A percentile compares a stretch with the other conserved stretches of the same genome.
These are phyloP conservation scores for Sus scrofa DNA, from an alignment of 2,113 vertebrate genomes.

Conservation along the genomic window T2T-Sscrofa CM000817.6:97798001-97798500, in stretches of 20 bases:
- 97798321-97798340: too few species aligned
- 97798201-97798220: background rate
- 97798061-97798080: background rate
- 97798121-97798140: background rate
- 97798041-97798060: background rate
- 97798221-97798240: background rate
- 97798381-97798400: background rate
- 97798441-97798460: conserved; percentile 69
- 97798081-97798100: background rate
- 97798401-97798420: conserved; percentile 18
- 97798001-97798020: background rate
- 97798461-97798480: conserved; percentile 67
- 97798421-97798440: conserved; percentile 11
- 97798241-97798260: background rate
- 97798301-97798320: too few species aligned
- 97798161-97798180: background rate
- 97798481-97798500: conserved; percentile 77
- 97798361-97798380: background rate
- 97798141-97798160: background rate
- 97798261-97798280: background rate
- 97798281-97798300: background rate
- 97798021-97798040: background rate
- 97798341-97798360: background rate
- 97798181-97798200: background rate
- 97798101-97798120: background rate